phyloP scores from a whole-genome alignment of 2,797 vertebrate genomes.

The Taeniopygia guttata region DNA sequence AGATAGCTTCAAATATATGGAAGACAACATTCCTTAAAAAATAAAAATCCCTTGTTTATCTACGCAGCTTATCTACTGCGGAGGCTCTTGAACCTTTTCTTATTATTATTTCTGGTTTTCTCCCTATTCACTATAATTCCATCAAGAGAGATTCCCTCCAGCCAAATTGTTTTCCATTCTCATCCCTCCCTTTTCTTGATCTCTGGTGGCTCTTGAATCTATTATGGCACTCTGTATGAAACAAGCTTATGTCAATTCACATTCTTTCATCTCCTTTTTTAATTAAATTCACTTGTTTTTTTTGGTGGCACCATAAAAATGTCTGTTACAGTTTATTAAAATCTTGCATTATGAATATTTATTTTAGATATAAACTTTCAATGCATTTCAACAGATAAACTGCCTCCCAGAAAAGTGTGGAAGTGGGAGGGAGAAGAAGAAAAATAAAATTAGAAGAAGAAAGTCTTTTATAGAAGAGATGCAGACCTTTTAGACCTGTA shows the following conservation, averaged over 20 bases:
- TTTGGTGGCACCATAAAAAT: slow-evolving; percentile 29
- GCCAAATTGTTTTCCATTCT: slow-evolving; percentile 12
- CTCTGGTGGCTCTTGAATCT: slow-evolving; percentile 39
- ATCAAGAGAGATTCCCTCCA: slow-evolving; percentile 12
- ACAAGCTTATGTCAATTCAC: slow-evolving; percentile 33
- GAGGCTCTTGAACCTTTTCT: neutral
- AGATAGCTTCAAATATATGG: neutral
- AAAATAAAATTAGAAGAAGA: neutral
- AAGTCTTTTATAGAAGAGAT: neutral
- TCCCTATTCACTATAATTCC: neutral
- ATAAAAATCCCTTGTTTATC: neutral
- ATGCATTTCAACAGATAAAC: slow-evolving; percentile 14
- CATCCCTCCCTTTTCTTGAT: neutral
- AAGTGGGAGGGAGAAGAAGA: neutral
- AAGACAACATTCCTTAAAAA: neutral
- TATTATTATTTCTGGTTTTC: neutral
- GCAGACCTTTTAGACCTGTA: neutral
- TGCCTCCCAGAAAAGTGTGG: neutral
- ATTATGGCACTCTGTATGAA: slow-evolving; percentile 22
- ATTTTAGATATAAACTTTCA: slow-evolving; percentile 28
- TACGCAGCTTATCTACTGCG: neutral
- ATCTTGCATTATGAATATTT: slow-evolving; percentile 51
- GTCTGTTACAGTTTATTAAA: slow-evolving; percentile 25
- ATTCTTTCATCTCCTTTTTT: slow-evolving; percentile 50
- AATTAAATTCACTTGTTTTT: slow-evolving; percentile 54